Conservation (phyloP, 1,140 invertebrate species). For the Laupala kohalensis region DNA sequence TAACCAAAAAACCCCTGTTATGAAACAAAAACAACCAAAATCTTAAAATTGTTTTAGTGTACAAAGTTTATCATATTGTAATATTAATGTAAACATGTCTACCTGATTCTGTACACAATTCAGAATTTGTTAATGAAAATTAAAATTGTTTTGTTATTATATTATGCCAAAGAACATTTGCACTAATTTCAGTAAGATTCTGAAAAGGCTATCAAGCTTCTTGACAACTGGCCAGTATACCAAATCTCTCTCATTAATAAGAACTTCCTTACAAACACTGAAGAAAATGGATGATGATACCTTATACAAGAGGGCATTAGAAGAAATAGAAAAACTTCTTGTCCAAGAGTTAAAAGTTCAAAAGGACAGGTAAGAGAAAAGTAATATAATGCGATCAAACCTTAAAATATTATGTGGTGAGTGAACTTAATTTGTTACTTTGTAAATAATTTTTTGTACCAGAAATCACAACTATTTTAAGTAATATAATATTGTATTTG, state of each 20-base stretch:
- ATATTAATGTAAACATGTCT: no score
- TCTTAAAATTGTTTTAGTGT: no score
- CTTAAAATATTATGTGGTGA: neutral
- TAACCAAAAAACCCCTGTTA: no score
- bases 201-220: neutral
- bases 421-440: neutral
- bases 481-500: neutral
- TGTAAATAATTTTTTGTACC: no score
- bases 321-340: neutral
- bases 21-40: no score
- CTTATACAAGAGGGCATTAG: neutral
- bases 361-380: neutral
- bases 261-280: neutral
- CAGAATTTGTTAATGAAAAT: no score
- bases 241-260: neutral
- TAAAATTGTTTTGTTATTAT: no score
- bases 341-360: neutral
- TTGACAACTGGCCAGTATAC: conserved; percentile 2
- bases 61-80: no score
- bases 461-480: no score
- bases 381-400: neutral
- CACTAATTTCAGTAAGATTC: neutral
- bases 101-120: no score
- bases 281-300: neutral
- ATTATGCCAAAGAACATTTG: no score